Base-by-base conservation (phyloP, 2,797 vertebrate genomes). In the Rhynchonycteris naso region DNA sequence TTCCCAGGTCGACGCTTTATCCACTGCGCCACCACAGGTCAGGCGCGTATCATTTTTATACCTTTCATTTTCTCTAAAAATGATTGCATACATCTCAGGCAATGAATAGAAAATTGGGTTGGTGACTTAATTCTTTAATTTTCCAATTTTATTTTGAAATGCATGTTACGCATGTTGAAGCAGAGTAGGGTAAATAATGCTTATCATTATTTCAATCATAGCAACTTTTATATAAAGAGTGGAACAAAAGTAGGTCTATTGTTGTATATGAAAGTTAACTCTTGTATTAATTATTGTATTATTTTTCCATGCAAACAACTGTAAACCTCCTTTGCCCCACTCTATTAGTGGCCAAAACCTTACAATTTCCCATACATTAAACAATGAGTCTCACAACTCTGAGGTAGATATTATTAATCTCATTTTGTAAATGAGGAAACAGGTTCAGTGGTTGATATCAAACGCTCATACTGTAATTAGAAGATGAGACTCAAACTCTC, bases 131-230 rank as follows among this genome's bases (percentile, higher is more conserved):
- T 80, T 84, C 18, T 76, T 84, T 81, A 65, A 83, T 63, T 91
- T 96, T 81, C 56, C 66, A 65, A 50, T 90, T 89, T 95, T 82
- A 85, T 63, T 94, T 68, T 65, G n/a, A 93, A 91, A 95, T 89
- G 21, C 47, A 91, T 72, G 94, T 94, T 86, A 93, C 90, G 89
- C 71, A n/a, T n/a, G n/a, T 95, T 33, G 90, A 88, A 95, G 43
- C 43, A 76, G 11, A 90, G 43, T 14, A 75, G 35, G 74, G 26
- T 87, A 69, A 85, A 88, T n/a, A n/a, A n/a, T n/a, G n/a, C n/a
- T n/a, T n/a, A n/a, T n/a, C 54, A 84, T 90, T 84, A 92, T 85
- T 96, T 91, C 88, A 72, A 63, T 78, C 52, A 72, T 2, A 47
- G 47, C 35, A 96, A 93, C 47, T 88, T 91, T 93, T 95, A 92